A percentile compares a stretch with the other conserved stretches of the same genome.
Evolutionary conservation across 1,140 invertebrate species (phyloP).

Genomic region (Scaptomyza hsui): DNA sequence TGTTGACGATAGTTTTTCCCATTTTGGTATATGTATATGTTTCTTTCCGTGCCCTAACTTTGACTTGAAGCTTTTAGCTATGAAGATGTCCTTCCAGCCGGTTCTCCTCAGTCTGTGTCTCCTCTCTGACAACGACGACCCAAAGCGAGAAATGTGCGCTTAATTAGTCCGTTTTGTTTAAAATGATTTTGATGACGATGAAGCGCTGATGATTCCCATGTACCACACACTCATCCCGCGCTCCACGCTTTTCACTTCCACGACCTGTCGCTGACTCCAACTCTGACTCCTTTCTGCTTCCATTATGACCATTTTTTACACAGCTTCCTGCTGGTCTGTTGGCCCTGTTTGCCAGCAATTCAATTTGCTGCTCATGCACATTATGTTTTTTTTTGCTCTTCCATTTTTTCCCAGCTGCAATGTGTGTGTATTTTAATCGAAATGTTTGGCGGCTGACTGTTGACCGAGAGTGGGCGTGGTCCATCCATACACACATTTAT

Average conservation of each 20-base stretch:
- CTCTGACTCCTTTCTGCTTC: slow-evolving; percentile 1
- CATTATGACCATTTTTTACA: slow-evolving; percentile 34
- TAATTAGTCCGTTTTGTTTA: slow-evolving; percentile 82
- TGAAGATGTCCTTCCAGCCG: not conserved
- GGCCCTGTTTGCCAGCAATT: slow-evolving; percentile 68
- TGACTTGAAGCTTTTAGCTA: not conserved
- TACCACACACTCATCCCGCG: slow-evolving; percentile 2
- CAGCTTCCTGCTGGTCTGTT: slow-evolving; percentile 45
- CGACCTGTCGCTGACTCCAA: not conserved
- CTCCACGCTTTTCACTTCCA: not conserved
- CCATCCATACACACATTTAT: not conserved
- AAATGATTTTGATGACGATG: slow-evolving; percentile 72
- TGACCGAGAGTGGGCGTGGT: slow-evolving; percentile 36
- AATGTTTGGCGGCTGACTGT: slow-evolving; percentile 66
- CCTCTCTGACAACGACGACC: not conserved
- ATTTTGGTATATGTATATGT: too few relatives aligned
- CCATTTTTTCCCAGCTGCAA: slow-evolving; percentile 11
- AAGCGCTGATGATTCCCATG: slow-evolving; percentile 41
- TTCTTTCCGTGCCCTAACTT: too few relatives aligned
- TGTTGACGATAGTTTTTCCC: too few relatives aligned
- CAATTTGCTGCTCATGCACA: slow-evolving; percentile 59
- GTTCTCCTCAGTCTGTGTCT: too few relatives aligned
- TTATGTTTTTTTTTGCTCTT: slow-evolving; percentile 30
- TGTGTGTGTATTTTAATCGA: slow-evolving; percentile 71
- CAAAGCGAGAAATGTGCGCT: slow-evolving; percentile 58